Base-by-base conservation (phyloP, 2,888 invertebrate species). In the Beris morrisii region DNA sequence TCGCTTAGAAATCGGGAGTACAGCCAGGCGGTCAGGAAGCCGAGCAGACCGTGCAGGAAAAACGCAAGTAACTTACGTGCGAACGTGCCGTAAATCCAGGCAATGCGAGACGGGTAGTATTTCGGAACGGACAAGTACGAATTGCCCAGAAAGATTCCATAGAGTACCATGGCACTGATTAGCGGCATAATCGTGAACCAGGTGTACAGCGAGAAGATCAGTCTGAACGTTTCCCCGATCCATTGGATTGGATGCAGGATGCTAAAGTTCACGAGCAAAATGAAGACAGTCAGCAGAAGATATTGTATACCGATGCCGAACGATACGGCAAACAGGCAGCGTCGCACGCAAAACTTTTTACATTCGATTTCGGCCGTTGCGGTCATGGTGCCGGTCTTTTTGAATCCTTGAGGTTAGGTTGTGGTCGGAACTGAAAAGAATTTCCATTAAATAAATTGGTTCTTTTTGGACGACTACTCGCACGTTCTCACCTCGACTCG, bases 101-200 rank as follows among this genome's bases (percentile, higher is more conserved):
- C 83, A 73, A 90, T 89, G 73, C 91, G 84, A 12, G 87, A 89
- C 46, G 86, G 83, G 69, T 85, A 84, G 73, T 87, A 89, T 0
- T 83, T 82, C 45, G 84, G 80, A 57, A 85, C 84, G 22, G 83
- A 81, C 30, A 90, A 82, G 72, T 89, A 89, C 70, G 87, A 87
- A 74, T 88, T 89, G 54, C 88, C 88, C 74, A 88, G 87, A 44
- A 89, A 83, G 48, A 89, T 82, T n/a, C 90, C 88, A 79, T 90
- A 90, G 5, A 88, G 82, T 68, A 88, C 85, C 9, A 89, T 86
- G 1, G 89, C 84, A 31, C 83, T 75, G 11, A 84, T 82, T 15
- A 91, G 83, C 0, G 90, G 84, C 31, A 88, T 78, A 54, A 89
- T 84, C 72, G 86, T 88, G 0, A 88, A 76, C 81, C 87, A 86